phyloP scores from a whole-genome alignment of 2,113 vertebrate genomes.

The Choloepus hoffmanni region DNA sequence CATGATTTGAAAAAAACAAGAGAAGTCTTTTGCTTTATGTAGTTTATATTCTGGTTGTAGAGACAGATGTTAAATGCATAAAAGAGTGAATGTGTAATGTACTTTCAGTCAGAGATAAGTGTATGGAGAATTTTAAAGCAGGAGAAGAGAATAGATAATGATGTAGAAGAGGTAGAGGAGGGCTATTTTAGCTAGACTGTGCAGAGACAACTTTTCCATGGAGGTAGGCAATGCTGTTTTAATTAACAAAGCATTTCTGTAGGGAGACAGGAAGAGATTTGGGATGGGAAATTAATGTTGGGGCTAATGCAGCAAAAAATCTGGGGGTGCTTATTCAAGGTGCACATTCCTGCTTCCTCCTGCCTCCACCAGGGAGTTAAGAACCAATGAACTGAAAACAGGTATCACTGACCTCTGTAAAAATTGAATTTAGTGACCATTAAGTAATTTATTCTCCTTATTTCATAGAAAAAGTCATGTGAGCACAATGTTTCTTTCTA shows the following conservation, averaged over 20 bases:
- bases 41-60: background rate
- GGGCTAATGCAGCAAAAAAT: background rate
- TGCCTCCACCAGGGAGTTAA: background rate
- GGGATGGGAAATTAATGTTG: background rate
- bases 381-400: no score
- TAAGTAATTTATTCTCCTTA: no score
- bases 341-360: background rate
- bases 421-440: no score
- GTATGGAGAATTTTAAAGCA: background rate
- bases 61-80: background rate
- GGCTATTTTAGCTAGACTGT: background rate
- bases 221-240: background rate
- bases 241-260: background rate
- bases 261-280: background rate
- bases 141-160: background rate
- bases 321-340: background rate
- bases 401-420: no score
- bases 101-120: background rate
- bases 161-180: background rate
- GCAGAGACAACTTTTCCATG: background rate
- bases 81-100: background rate
- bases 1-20: background rate
- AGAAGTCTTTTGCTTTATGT: background rate
- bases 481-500: no score
- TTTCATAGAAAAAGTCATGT: no score